A percentile compares a stretch with the other conserved stretches of the same genome.
phyloP scores from a whole-genome alignment of 2,113 vertebrate species.

The Gadus macrocephalus region DNA sequence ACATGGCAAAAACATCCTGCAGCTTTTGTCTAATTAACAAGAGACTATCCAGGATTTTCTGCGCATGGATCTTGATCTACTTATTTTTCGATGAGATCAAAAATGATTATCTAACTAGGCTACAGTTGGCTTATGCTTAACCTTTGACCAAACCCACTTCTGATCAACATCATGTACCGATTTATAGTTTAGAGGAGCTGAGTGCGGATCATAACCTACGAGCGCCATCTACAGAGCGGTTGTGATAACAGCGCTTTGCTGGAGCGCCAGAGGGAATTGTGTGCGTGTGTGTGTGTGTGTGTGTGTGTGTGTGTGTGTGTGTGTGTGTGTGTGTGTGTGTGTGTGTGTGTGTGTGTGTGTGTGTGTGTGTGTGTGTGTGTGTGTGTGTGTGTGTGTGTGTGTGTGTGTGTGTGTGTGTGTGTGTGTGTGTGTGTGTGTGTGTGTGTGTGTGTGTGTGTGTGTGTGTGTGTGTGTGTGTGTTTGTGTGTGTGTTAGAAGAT shows the following conservation, averaged over 20 bases:
- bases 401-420: no score
- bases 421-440: no score
- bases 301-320: no score
- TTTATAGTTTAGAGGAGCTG: slow-evolving; percentile 12
- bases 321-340: no score
- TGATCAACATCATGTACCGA: slow-evolving; percentile 17
- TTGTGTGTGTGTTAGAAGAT: no score
- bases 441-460: no score
- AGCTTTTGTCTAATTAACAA: no score
- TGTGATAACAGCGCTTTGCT: slow-evolving; percentile 42
- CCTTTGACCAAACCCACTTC: slow-evolving; percentile 57
- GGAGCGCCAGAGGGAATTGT: slow-evolving; percentile 5
- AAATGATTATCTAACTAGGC: slow-evolving; percentile 31
- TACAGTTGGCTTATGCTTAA: slow-evolving; percentile 43
- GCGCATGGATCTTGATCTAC: slow-evolving; percentile 21
- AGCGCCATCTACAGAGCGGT: slow-evolving; percentile 88
- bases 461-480: no score
- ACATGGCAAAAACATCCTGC: no score
- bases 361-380: no score
- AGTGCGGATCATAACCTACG: slow-evolving; percentile 47
- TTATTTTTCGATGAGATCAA: slow-evolving; percentile 46
- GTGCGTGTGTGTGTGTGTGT: slow-evolving; percentile 5
- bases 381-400: no score
- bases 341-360: no score
- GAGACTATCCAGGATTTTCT: neutral